Evolutionary conservation across 2,113 vertebrate species (phyloP).

Genomic region (Lampris megalopsis): DNA sequence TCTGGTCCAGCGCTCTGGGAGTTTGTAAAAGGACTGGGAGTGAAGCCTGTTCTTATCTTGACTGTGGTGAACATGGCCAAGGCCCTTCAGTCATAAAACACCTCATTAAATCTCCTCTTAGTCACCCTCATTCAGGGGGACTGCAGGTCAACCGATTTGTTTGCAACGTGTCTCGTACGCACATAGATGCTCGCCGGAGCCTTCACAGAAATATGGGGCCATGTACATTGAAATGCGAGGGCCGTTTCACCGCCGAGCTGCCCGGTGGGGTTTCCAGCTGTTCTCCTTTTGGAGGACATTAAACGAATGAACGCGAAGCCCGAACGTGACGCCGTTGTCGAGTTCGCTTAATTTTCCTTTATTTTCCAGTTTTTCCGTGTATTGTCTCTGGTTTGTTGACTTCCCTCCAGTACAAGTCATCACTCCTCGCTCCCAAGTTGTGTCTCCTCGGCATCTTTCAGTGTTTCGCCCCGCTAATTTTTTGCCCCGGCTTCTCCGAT

Average conservation of each 20-base stretch:
- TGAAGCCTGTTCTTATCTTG: too few relatives aligned
- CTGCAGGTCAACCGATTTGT: slow-evolving; percentile 51
- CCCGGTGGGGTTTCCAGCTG: not conserved
- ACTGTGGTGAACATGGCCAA: not conserved
- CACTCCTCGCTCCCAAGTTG: not conserved
- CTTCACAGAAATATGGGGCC: slow-evolving; percentile 29
- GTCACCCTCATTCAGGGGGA: slow-evolving; percentile 36
- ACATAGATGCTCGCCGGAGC: slow-evolving; percentile 34
- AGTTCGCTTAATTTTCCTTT: too few relatives aligned
- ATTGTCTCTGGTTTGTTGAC: not conserved
- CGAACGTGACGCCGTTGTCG: too few relatives aligned
- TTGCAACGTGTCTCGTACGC: slow-evolving; percentile 40
- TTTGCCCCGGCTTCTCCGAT: slow-evolving; percentile 19
- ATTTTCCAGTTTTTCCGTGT: too few relatives aligned
- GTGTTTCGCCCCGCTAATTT: slow-evolving; percentile 5
- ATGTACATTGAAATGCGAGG: not conserved
- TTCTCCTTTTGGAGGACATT: not conserved
- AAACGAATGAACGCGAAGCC: not conserved
- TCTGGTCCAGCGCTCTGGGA: too few relatives aligned
- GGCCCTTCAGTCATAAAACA: slow-evolving; percentile 13
- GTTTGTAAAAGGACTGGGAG: too few relatives aligned
- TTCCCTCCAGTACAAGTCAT: too few relatives aligned
- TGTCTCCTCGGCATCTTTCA: not conserved
- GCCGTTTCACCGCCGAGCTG: slow-evolving; percentile 16
- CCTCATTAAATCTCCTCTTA: slow-evolving; percentile 37